Base-by-base conservation (phyloP, 2,888 invertebrate genomes). In the Eupithecia subumbrata region DNA sequence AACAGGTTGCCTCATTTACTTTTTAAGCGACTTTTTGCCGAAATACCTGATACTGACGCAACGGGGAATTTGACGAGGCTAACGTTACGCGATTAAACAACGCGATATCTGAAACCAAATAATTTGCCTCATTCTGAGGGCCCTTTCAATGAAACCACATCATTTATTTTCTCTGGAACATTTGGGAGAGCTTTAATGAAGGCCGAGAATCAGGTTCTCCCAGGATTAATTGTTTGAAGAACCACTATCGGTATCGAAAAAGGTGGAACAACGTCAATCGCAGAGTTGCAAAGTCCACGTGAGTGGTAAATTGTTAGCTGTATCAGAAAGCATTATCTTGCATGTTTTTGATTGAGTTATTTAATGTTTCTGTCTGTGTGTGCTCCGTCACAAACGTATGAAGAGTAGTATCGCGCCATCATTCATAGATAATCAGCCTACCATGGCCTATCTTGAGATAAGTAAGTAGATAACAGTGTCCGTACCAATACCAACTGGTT, bases 11-110 rank as follows among this genome's bases (percentile, higher is more conserved):
- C 72, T 43, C 70, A 56, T 75, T 75, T 72, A 72, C 63, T 70
- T 73, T 77, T 77, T 77, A 68, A 63, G 71, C 70, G 34, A 12
- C 67, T 77, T 77, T 77, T 77, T 77, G 68, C 64, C 30, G 69
- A 68, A 22, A 40, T 30, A 69, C 71, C 22, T 69, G 45, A 63
- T 74, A 66, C 73, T 77, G 75, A 75, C 73, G 77, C 75, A 77
- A 72, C 22, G 71, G 70, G 68, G 66, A 70, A 48, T 75, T 73
- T 68, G 71, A 25, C 40, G 68, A 43, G 37, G 68, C 25, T 40
- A 68, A 37, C 5, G 52, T 68, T 43, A 68, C 43, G 25, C 68
- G 64, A 72, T 52, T 30, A 56, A 70, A 68, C 69, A 67, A 45
- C 34, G 37, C 67, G 68, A 30, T 48, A 74, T 70, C 70, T 64